Base-by-base conservation (phyloP, 2,797 vertebrate genomes). In the Coregonus suidteri region DNA sequence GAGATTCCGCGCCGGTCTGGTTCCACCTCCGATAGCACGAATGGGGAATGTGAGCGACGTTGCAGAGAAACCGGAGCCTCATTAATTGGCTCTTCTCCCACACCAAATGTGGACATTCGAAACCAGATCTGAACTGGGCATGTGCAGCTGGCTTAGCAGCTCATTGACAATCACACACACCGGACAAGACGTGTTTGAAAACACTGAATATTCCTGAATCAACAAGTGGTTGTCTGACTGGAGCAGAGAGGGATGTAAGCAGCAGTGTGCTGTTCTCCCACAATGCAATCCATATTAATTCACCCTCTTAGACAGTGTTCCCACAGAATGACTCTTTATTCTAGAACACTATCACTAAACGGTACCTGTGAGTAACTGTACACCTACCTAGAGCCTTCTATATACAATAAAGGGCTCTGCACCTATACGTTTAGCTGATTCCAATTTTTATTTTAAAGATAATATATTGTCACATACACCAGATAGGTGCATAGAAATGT, bases 11-110 rank as follows among this genome's bases (percentile, higher is more conserved):
- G 7, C 73, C 87, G 82, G 76, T 91, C 88, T 37, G 18, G 86
- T 92, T 93, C 85, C 90, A 87, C 83, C 76, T 83, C 81, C 31
- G 31, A 82, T 81, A 77, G 85, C 88, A 79, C 78, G 84, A 91
- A 91, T 78, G 81, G 79, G 92, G 89, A 93, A 93, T 34, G 65
- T 85, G 88, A 94, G 77, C 88, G 84, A 82, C 74, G 82, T 64
- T 62, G 75, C 78, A 71, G 84, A 74, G 90, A 89, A 90, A 85
- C 76, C 71, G 75, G 77, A 89, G 82, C 74, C 4, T 65, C 71
- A 78, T 79, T 79, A 56, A 52, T 78, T 83, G 73, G 75, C 79
- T 82, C 83, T 59, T 3, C 64, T 76, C 77, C 68, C 13, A 82
- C 76, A 75, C 77, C 62, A 69, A 77, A 77, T 53, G 75, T 56